A percentile compares a stretch with the other conserved stretches of the same genome.
phyloP scores from a whole-genome alignment of 2,888 invertebrate genomes.

The Drosophila limbata region DNA sequence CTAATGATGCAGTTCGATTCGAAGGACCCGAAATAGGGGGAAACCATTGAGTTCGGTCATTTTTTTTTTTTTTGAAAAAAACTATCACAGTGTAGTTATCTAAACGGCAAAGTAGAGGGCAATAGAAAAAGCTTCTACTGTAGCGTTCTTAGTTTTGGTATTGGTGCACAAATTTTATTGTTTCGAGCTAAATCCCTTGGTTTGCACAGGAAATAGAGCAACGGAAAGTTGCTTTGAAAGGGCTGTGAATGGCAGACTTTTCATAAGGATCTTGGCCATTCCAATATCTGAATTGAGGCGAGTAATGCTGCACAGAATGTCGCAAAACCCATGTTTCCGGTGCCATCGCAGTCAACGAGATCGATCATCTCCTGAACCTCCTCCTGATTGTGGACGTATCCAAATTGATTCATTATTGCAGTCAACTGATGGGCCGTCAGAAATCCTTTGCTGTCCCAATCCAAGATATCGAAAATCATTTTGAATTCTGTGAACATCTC shows the following conservation, averaged over 20 bases:
- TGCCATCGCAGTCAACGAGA: slow-evolving; percentile 13
- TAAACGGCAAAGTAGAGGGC: too few relatives aligned
- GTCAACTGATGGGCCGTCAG: slow-evolving; percentile 9
- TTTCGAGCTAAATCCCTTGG: too few relatives aligned
- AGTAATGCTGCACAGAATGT: slow-evolving; percentile 23
- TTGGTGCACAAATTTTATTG: background rate
- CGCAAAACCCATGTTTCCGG: slow-evolving; percentile 3
- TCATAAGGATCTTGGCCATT: background rate
- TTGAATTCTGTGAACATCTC: background rate
- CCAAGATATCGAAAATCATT: slow-evolving; percentile 20
- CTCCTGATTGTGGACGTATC: slow-evolving; percentile 6
- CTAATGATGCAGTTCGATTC: too few relatives aligned
- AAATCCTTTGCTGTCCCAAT: slow-evolving; percentile 4
- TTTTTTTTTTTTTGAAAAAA: too few relatives aligned
- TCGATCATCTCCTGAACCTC: slow-evolving; percentile 9
- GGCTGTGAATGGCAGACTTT: background rate
- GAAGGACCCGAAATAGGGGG: too few relatives aligned
- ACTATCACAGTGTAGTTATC: too few relatives aligned
- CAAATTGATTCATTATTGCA: slow-evolving; percentile 14
- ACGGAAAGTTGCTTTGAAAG: background rate
- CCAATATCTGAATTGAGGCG: background rate
- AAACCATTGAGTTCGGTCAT: too few relatives aligned
- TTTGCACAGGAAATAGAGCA: background rate
- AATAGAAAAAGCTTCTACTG: too few relatives aligned
- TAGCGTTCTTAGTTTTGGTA: too few relatives aligned